Evolutionary conservation across 2,888 invertebrate genomes (phyloP).

Genomic region (Sialis fuliginosa): DNA sequence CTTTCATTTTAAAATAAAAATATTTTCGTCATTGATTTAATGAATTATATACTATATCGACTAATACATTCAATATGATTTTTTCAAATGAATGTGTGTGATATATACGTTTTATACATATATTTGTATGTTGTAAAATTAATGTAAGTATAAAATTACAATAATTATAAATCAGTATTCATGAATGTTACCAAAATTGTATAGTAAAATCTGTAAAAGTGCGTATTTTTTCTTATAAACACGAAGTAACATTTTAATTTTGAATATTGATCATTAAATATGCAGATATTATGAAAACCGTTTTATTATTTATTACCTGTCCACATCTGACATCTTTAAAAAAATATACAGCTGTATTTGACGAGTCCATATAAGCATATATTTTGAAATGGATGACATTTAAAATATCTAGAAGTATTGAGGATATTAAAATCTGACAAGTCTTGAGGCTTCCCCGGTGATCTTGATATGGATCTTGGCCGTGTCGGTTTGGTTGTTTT

Average conservation of each 20-base stretch:
- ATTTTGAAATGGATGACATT: too few relatives aligned
- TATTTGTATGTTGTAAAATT: slow-evolving; percentile 10
- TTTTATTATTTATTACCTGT: too few relatives aligned
- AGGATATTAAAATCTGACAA: too few relatives aligned
- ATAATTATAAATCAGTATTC: slow-evolving; percentile 24
- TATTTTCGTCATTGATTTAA: background rate
- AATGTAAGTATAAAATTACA: slow-evolving; percentile 15
- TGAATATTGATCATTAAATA: slow-evolving; percentile 1
- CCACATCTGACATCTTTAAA: too few relatives aligned
- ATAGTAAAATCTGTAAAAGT: slow-evolving; percentile 17
- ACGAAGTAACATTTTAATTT: slow-evolving; percentile 1
- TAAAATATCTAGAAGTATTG: too few relatives aligned
- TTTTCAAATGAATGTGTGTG: background rate
- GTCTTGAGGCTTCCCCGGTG: too few relatives aligned
- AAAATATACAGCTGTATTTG: too few relatives aligned
- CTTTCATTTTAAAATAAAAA: background rate
- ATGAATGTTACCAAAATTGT: slow-evolving; percentile 24
- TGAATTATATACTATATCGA: too few relatives aligned
- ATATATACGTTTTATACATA: slow-evolving; percentile 1
- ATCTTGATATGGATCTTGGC: too few relatives aligned
- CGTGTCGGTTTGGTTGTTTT: too few relatives aligned
- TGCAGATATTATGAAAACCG: background rate
- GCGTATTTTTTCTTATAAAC: slow-evolving; percentile 20
- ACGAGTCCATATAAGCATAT: too few relatives aligned
- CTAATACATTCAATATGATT: background rate